Conservation (phyloP, 2,113 vertebrate species). For the Gymnocephalus cernua region DNA sequence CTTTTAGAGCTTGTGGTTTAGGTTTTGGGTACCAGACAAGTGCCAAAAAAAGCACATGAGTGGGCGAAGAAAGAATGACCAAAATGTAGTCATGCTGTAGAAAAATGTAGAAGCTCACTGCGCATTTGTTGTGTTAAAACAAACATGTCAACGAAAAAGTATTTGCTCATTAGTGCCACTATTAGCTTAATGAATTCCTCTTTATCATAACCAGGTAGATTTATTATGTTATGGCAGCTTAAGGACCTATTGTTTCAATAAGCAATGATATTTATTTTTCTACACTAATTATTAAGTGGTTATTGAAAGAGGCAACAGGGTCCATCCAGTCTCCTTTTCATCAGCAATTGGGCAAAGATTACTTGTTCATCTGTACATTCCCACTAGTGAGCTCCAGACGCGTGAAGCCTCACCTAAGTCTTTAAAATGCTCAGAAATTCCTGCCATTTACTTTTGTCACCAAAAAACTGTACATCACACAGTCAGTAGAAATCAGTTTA, state of each 20-base stretch:
- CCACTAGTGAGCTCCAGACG: background rate
- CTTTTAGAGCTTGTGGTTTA: conserved; percentile 53
- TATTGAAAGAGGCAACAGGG: background rate
- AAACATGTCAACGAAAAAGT: background rate
- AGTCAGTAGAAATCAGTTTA: conserved; percentile 6
- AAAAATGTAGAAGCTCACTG: background rate
- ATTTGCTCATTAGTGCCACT: conserved; percentile 5
- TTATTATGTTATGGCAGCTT: background rate
- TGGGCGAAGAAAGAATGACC: background rate
- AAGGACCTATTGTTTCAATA: background rate
- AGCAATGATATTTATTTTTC: background rate
- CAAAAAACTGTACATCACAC: background rate
- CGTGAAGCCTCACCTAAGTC: background rate
- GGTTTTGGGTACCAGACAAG: conserved; percentile 28
- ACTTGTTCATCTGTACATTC: background rate
- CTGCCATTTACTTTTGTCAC: background rate
- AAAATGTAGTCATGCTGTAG: background rate
- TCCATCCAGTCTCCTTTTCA: background rate
- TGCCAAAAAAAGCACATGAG: background rate
- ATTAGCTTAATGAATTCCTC: background rate
- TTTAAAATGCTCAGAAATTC: background rate
- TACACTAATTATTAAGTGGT: background rate
- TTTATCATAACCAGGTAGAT: background rate
- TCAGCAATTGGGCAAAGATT: background rate
- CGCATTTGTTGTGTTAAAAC: background rate